These are phyloP conservation scores for Oryzias dopingdopingensis DNA, from an alignment of 2,797 vertebrate genomes.

Conservation along the genomic window DNA sequence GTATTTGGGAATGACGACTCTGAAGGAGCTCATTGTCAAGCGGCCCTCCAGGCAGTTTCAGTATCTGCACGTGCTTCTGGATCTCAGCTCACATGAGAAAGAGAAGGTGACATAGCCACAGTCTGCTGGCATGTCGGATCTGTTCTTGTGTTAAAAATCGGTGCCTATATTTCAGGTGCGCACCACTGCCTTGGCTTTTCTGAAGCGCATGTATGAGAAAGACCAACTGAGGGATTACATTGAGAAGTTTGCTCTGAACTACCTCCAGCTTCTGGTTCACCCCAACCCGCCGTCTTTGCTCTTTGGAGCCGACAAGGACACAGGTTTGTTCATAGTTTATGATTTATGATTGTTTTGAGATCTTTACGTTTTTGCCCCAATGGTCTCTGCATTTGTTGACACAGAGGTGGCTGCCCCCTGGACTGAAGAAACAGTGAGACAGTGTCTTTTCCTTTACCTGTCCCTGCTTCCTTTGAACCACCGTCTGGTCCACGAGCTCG, in stretches of 20 bases:
- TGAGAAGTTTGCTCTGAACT: slow-evolving; percentile 94
- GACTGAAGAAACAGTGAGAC: slow-evolving; percentile 93
- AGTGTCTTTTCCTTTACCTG: slow-evolving; percentile 93
- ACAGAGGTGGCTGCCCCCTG: slow-evolving; percentile 93
- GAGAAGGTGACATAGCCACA: slow-evolving; percentile 80
- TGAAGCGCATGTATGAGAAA: slow-evolving; percentile 94
- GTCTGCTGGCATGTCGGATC: no score
- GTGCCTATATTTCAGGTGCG: slow-evolving; percentile 78
- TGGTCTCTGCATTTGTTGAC: slow-evolving; percentile 12
- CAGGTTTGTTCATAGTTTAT: slow-evolving; percentile 72
- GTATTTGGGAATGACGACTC: slow-evolving; percentile 92
- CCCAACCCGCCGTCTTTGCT: slow-evolving; percentile 92
- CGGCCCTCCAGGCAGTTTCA: slow-evolving; percentile 91
- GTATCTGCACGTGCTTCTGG: slow-evolving; percentile 91
- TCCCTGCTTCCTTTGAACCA: slow-evolving; percentile 93
- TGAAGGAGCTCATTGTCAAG: slow-evolving; percentile 92
- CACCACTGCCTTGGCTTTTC: slow-evolving; percentile 87
- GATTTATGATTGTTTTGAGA: not conserved
- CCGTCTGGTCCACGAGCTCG: slow-evolving; percentile 91
- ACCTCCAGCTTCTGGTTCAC: slow-evolving; percentile 95
- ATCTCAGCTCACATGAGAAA: slow-evolving; percentile 95
- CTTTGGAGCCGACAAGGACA: slow-evolving; percentile 94
- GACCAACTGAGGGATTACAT: slow-evolving; percentile 91
- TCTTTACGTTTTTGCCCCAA: no score
- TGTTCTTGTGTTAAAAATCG: not conserved